Evolutionary conservation across 2,113 vertebrate species (phyloP), one percentile per base, ranked within the genome.

Genomic region (Procavia capensis): DNA sequence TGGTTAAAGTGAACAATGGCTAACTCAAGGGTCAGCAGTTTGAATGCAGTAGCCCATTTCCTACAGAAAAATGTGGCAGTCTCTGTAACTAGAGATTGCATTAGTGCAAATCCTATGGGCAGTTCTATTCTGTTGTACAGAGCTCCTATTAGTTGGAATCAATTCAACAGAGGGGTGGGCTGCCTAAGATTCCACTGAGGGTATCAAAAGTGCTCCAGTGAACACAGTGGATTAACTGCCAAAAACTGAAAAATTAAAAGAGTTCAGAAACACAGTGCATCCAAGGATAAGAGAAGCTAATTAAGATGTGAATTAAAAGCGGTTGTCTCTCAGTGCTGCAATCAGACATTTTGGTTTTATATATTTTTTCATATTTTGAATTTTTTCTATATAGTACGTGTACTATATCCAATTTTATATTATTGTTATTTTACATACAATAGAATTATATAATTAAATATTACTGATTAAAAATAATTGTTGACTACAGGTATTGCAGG

Each of bases 241-340:
- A 91, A 88, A 93, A 82, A 45, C 31, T 39, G 66, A 96, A 96
- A 95, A 83, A 74, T 34, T 94, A 39, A 74, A 39, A 74, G 5
- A 72, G 88, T 94, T 95, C 70, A 41, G 93, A 90, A 88, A 72
- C 16, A 50, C 0, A 89, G 47, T 93, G 63, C 8, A 54, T 34
- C 13, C 29, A 84, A 50, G 14, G 59, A 93, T 36, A 34, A 92
- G 29, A 43, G 92, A 85, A 81, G 25, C 9, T 50, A 61, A 43
- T 80, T 17, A 80, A 29, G 27, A 87, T 8, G 61, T 76, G 34
- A 78, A 94, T 54, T 68, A 86, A 91, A 94, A 85, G 8, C 59
- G 94, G 29, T 79, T 93, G 17, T 76, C 20, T 87, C n/a, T 80
- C 41, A 93, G 64, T 85, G n/a, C 4, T 94, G 27, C 24, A 91